These are phyloP conservation scores for Schizaphis graminum DNA, from an alignment of 2,888 invertebrate genomes.

Conservation along the genomic window DNA sequence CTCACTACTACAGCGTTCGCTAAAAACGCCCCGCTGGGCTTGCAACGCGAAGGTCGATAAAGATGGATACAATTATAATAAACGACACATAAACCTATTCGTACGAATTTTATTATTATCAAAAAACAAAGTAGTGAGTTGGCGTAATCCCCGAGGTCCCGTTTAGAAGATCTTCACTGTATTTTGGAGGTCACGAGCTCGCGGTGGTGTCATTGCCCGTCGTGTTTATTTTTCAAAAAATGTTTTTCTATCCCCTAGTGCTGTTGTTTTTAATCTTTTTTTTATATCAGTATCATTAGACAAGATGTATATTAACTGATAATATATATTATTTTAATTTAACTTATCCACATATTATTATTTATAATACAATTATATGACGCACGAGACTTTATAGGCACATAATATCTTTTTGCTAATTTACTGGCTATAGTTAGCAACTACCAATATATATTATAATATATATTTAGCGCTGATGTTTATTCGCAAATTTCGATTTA, in stretches of 20 bases:
- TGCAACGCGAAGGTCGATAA: neutral
- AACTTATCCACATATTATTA: neutral
- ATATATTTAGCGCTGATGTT: neutral
- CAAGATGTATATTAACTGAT: neutral
- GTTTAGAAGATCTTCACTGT: neutral
- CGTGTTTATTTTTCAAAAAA: neutral
- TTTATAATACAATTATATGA: neutral
- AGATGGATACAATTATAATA: neutral
- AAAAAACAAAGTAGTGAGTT: neutral
- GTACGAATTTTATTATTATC: neutral
- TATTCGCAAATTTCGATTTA: neutral
- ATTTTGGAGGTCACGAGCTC: neutral
- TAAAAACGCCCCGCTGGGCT: neutral
- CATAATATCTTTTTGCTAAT: neutral
- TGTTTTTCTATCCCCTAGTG: neutral
- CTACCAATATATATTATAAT: neutral
- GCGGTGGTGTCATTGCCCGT: neutral
- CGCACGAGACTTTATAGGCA: neutral
- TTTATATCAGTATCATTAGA: neutral
- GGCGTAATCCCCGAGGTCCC: neutral
- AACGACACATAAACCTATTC: neutral
- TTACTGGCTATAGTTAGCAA: neutral
- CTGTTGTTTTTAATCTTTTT: neutral
- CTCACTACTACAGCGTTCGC: neutral
- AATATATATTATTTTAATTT: neutral